phyloP scores from a whole-genome alignment of 2,888 invertebrate genomes.

The Netelia virgata region DNA sequence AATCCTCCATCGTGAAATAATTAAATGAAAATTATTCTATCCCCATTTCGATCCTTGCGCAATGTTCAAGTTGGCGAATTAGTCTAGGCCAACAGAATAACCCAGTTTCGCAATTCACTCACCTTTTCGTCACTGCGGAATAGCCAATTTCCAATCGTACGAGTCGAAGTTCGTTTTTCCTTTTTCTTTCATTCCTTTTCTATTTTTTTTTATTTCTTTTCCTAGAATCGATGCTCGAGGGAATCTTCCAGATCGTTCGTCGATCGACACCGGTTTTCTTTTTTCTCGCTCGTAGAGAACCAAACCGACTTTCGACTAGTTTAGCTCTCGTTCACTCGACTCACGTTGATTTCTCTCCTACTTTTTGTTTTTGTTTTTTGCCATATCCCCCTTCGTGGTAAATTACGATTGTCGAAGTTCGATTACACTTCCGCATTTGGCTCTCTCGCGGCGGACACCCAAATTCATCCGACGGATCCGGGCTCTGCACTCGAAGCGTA shows the following conservation, averaged over 20 bases:
- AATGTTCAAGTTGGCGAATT: constrained; percentile 18
- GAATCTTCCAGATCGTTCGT: neutral
- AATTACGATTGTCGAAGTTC: constrained; percentile 63
- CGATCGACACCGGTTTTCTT: neutral
- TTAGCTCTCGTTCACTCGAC: neutral
- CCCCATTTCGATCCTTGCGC: neutral
- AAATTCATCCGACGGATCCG: neutral
- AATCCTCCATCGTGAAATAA: neutral
- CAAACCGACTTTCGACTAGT: constrained; percentile 20
- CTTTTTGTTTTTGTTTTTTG: constrained; percentile 13
- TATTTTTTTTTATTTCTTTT: neutral
- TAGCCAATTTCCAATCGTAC: neutral
- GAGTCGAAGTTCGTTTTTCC: neutral
- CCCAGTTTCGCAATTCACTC: neutral
- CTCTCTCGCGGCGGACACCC: neutral
- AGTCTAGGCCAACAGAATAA: neutral
- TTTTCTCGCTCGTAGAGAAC: neutral
- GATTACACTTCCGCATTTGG: constrained; percentile 32
- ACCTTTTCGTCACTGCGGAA: neutral
- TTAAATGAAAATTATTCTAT: neutral
- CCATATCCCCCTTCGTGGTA: constrained; percentile 38
- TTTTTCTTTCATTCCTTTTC: too few species aligned
- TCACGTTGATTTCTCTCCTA: neutral
- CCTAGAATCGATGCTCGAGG: neutral
- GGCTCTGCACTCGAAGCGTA: constrained; percentile 1